Evolutionary conservation across 2,797 vertebrate species (phyloP).

Genomic region (Chromis chromis): DNA sequence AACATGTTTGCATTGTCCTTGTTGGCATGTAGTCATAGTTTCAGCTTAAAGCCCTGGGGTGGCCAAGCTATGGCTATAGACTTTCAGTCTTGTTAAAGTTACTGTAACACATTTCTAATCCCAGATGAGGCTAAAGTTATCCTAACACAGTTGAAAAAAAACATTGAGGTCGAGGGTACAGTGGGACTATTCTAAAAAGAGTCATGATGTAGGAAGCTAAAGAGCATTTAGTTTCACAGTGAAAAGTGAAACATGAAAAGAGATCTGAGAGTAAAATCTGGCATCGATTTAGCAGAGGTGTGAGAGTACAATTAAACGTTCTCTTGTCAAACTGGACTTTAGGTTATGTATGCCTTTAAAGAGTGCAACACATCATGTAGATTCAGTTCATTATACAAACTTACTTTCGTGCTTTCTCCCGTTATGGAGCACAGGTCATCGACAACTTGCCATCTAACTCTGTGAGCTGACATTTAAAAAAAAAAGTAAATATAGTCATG

Average conservation of each 20-base stretch:
- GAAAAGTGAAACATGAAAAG: slow-evolving; percentile 4
- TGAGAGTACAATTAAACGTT: too few species aligned
- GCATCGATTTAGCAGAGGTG: too few species aligned
- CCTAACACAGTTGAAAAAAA: neutral
- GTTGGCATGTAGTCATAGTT: too few species aligned
- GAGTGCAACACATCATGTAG: too few species aligned
- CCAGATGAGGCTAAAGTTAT: neutral
- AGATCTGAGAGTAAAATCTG: slow-evolving; percentile 6
- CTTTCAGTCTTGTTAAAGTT: neutral
- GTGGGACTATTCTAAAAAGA: neutral
- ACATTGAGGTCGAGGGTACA: neutral
- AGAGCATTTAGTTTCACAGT: slow-evolving; percentile 17
- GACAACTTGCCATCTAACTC: too few species aligned
- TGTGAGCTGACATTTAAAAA: neutral
- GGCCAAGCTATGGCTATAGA: neutral
- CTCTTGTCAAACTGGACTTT: neutral
- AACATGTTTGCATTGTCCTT: too few species aligned
- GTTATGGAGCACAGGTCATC: neutral
- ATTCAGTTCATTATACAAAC: too few species aligned
- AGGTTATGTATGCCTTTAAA: neutral
- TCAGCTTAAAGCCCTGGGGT: neutral
- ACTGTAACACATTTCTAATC: neutral
- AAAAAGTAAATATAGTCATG: neutral
- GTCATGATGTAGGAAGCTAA: neutral
- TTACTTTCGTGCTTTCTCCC: neutral